These are phyloP conservation scores for Aythya baeri DNA, from an alignment of 2,113 vertebrate species.

Conservation along the genomic window DNA sequence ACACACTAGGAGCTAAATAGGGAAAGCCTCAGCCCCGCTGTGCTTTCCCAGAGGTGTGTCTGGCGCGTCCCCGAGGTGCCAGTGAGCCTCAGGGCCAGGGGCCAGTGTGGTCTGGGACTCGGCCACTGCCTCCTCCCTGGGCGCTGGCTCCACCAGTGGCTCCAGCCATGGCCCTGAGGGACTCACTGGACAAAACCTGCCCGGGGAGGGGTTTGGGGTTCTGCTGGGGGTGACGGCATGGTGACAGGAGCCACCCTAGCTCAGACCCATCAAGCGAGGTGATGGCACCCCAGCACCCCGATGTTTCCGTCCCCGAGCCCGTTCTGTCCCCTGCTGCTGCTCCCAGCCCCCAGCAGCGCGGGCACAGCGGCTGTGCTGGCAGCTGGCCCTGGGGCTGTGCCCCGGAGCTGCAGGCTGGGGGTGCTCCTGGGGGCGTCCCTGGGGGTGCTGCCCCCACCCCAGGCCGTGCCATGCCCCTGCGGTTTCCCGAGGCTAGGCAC, in stretches of 20 bases:
- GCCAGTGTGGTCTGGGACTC: constrained; percentile 37
- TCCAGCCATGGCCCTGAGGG: background rate
- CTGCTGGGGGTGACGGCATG: accelerated
- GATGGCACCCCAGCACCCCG: no score
- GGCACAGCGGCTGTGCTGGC: background rate
- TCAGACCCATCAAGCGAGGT: background rate
- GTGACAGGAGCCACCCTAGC: background rate
- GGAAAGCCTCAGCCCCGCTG: constrained; percentile 60
- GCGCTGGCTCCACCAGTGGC: background rate
- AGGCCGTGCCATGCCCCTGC: accelerated
- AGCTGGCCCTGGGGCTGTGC: background rate
- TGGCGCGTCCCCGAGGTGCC: constrained; percentile 46
- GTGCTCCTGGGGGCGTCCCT: background rate
- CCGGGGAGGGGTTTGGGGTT: background rate
- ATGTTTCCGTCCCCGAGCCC: background rate
- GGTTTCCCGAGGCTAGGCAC: accelerated
- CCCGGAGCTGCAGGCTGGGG: background rate
- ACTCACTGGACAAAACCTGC: background rate
- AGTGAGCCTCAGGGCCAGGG: constrained; percentile 42
- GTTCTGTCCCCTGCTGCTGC: background rate
- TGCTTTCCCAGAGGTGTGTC: constrained; percentile 54
- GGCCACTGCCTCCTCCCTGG: background rate
- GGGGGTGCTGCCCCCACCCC: background rate
- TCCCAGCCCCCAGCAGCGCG: background rate
- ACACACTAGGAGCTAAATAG: constrained; percentile 15